Percentiles rank a stretch among this genome's conserved stretches.
Evolutionary conservation across 2,888 invertebrate species (phyloP).

Genomic region (Agrochola lota): DNA sequence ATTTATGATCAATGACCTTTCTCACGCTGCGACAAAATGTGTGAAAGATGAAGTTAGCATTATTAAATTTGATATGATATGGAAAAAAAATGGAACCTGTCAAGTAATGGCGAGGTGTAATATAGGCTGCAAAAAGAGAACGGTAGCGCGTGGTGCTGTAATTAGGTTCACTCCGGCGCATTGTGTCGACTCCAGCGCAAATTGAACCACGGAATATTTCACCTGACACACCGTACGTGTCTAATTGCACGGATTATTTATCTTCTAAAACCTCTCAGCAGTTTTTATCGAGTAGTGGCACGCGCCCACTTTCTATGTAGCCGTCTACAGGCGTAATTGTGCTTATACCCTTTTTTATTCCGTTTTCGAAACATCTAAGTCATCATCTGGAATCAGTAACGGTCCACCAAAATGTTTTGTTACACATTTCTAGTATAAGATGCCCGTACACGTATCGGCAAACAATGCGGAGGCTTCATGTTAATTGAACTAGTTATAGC

Average conservation of each 20-base stretch:
- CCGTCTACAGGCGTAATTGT: conserved; percentile 83
- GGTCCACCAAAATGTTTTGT: conserved; percentile 76
- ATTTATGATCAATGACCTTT: conserved; percentile 61
- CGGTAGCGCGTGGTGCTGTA: conserved; percentile 77
- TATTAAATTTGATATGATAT: conserved; percentile 53
- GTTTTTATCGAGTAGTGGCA: conserved; percentile 85
- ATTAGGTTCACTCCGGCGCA: conserved; percentile 83
- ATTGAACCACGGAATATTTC: conserved; percentile 87
- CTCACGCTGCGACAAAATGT: conserved; percentile 63
- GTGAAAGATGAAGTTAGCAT: conserved; percentile 61
- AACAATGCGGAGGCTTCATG: conserved; percentile 54
- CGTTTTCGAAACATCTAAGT: conserved; percentile 82
- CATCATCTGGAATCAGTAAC: conserved; percentile 83
- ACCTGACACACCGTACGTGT: conserved; percentile 86
- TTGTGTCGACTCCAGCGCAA: conserved; percentile 82
- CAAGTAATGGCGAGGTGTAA: conserved; percentile 63
- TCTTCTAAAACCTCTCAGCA: conserved; percentile 81
- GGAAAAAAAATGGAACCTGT: conserved; percentile 51
- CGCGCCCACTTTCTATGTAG: conserved; percentile 88
- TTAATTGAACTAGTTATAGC: conserved; percentile 62
- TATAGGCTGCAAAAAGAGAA: conserved; percentile 77
- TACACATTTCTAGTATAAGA: conserved; percentile 57
- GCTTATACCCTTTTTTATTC: conserved; percentile 84
- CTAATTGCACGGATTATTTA: conserved; percentile 89
- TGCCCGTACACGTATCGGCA: conserved; percentile 62